phyloP scores from a whole-genome alignment of 2,113 vertebrate genomes.

The Aix galericulata region DNA sequence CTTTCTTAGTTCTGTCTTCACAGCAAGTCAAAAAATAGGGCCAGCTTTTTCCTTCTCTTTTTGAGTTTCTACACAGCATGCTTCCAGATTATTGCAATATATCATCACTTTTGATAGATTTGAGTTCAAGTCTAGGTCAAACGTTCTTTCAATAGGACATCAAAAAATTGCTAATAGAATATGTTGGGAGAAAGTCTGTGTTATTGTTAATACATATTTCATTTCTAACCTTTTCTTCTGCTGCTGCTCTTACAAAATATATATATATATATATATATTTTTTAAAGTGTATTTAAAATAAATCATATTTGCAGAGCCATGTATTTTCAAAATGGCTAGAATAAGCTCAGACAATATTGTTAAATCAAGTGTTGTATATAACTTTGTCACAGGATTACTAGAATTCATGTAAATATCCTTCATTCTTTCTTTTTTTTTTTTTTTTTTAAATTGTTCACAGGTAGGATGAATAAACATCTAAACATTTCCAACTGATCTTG shows the following conservation, averaged over 20 bases:
- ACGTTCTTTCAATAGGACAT: constrained; percentile 26
- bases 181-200: background rate
- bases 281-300: constrained; percentile 18
- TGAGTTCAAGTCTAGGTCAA: constrained; percentile 30
- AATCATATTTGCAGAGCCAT: background rate
- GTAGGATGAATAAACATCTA: background rate
- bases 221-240: constrained; percentile 14
- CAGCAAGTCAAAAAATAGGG: background rate
- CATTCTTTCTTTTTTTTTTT: background rate
- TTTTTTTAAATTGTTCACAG: background rate
- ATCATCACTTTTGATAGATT: background rate
- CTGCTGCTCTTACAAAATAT: background rate
- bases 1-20: background rate
- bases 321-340: background rate
- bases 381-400: background rate
- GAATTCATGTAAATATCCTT: background rate
- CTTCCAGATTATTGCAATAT: constrained; percentile 35
- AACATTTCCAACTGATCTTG: background rate
- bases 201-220: constrained; percentile 35
- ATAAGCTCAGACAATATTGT: background rate
- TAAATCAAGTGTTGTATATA: background rate
- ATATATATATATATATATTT: background rate
- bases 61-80: background rate
- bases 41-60: background rate
- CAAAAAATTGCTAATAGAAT: constrained; percentile 6